These are phyloP conservation scores for Raja brachyura DNA, from an alignment of 2,113 vertebrate genomes.

Conservation along the genomic window DNA sequence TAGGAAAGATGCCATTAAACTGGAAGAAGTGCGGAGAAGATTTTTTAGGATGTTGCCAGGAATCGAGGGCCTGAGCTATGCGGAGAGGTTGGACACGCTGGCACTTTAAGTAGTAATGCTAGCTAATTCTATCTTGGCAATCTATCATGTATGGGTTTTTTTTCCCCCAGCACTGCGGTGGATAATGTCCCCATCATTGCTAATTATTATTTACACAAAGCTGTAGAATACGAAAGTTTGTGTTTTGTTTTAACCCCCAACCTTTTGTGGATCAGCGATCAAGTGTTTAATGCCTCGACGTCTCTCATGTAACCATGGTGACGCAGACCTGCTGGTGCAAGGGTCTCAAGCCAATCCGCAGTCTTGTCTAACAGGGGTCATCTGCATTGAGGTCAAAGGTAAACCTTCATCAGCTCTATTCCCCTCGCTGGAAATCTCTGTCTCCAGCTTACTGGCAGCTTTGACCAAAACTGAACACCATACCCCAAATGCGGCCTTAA, in stretches of 20 bases:
- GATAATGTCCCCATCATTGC: neutral
- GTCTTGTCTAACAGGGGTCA: neutral
- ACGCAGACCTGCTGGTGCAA: neutral
- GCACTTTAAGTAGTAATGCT: neutral
- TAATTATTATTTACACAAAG: neutral
- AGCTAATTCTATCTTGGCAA: neutral
- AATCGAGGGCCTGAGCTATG: too few relatives aligned
- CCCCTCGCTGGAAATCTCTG: too few relatives aligned
- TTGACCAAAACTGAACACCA: too few relatives aligned
- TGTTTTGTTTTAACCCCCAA: neutral
- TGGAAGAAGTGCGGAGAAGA: too few relatives aligned
- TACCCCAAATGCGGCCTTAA: too few relatives aligned
- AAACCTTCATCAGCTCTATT: neutral
- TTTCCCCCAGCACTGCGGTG: neutral
- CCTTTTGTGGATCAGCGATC: neutral
- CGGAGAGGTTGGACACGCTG: too few relatives aligned
- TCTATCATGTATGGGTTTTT: neutral
- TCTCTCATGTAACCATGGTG: neutral
- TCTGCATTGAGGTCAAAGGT: neutral
- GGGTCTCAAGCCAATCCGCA: constrained; percentile 24
- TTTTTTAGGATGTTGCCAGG: too few relatives aligned
- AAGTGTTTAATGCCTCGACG: neutral
- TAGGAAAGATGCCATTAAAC: too few relatives aligned
- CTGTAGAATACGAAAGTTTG: neutral
- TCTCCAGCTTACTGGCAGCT: too few relatives aligned